Evolutionary conservation across 1,140 invertebrate genomes (phyloP).

Genomic region (Potamilus streckersoni): DNA sequence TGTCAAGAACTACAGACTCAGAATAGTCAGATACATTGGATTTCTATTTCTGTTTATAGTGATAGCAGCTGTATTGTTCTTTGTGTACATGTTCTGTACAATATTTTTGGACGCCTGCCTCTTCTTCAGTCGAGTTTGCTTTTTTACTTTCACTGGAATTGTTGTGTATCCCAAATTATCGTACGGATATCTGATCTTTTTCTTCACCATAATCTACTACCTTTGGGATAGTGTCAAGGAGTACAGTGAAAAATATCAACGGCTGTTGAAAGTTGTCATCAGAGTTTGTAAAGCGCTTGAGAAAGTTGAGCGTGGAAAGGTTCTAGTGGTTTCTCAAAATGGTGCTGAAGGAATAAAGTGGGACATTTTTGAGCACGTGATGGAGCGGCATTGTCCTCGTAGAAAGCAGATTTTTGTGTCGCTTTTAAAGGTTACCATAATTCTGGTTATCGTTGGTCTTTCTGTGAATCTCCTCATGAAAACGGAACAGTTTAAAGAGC

Average conservation of each 20-base stretch:
- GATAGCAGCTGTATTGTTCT: slow-evolving; percentile 2
- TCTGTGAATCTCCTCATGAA: slow-evolving; percentile 11
- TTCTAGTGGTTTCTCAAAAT: neutral
- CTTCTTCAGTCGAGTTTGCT: slow-evolving; percentile 6
- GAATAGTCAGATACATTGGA: neutral
- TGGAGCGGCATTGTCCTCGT: slow-evolving; percentile 14
- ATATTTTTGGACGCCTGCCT: slow-evolving; percentile 22
- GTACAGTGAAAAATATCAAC: slow-evolving; percentile 3
- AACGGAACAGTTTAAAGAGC: slow-evolving; percentile 16
- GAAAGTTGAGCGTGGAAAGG: neutral
- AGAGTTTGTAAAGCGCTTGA: slow-evolving; percentile 1
- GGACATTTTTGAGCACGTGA: slow-evolving; percentile 16
- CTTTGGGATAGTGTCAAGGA: slow-evolving; percentile 10
- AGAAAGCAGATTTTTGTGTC: slow-evolving; percentile 13
- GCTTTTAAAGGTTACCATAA: slow-evolving; percentile 3
- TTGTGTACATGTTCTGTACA: slow-evolving; percentile 20
- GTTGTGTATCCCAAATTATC: slow-evolving; percentile 17
- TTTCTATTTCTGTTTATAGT: neutral
- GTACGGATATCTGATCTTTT: slow-evolving; percentile 19
- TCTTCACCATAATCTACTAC: slow-evolving; percentile 18
- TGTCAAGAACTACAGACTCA: neutral
- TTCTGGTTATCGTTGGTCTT: slow-evolving; percentile 9
- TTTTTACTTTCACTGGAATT: slow-evolving; percentile 21
- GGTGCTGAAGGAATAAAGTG: slow-evolving; percentile 2
- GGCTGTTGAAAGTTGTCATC: slow-evolving; percentile 6